Evolutionary conservation across 1,140 invertebrate species (phyloP).

Genomic region (Hypsibius dujardini): DNA sequence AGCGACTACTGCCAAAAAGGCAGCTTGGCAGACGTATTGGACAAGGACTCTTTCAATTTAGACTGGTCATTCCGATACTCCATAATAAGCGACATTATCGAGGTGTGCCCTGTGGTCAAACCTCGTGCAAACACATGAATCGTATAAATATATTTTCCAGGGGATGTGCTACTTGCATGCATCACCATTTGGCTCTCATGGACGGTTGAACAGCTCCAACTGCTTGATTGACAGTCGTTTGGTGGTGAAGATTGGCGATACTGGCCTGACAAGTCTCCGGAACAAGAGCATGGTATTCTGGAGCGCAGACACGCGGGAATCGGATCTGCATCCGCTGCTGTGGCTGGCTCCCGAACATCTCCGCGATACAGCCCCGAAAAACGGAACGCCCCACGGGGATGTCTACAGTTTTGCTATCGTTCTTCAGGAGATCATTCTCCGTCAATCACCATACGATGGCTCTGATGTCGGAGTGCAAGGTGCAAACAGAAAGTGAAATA

Average conservation of each 20-base stretch:
- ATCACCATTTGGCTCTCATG: slow-evolving; percentile 74
- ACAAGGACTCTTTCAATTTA: slow-evolving; percentile 75
- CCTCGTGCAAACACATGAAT: too few relatives aligned
- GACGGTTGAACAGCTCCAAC: slow-evolving; percentile 85
- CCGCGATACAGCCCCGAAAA: slow-evolving; percentile 31
- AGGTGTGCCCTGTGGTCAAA: slow-evolving; percentile 38
- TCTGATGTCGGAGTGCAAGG: background rate
- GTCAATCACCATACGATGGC: slow-evolving; percentile 47
- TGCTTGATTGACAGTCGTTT: slow-evolving; percentile 94
- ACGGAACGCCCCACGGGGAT: slow-evolving; percentile 61
- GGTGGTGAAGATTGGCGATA: slow-evolving; percentile 90
- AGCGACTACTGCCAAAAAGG: slow-evolving; percentile 91
- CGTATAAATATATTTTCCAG: too few relatives aligned
- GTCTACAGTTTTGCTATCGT: slow-evolving; percentile 74
- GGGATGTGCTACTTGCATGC: slow-evolving; percentile 84
- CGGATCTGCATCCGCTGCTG: slow-evolving; percentile 32
- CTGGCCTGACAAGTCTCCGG: slow-evolving; percentile 58
- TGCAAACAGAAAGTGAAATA: too few relatives aligned
- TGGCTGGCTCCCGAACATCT: slow-evolving; percentile 87
- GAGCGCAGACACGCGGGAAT: background rate
- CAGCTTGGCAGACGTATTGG: slow-evolving; percentile 68
- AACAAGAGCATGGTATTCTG: slow-evolving; percentile 20
- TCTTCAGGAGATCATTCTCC: slow-evolving; percentile 61
- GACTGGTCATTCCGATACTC: slow-evolving; percentile 86
- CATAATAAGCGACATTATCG: slow-evolving; percentile 78